Evolutionary conservation across 2,888 invertebrate species (phyloP).

Genomic region (Polia nebulosa): DNA sequence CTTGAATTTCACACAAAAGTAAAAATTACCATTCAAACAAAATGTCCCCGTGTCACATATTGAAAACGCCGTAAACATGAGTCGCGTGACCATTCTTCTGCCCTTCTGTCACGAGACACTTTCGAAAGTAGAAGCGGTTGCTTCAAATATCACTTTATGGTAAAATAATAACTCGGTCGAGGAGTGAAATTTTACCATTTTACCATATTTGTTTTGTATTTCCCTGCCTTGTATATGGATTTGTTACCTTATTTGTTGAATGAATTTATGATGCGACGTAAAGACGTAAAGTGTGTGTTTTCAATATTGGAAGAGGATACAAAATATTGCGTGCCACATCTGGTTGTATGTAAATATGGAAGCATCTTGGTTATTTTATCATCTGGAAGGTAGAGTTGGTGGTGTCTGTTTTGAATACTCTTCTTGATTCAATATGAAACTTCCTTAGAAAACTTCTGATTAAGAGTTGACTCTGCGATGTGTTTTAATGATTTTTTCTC

Average conservation of each 20-base stretch:
- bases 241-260: conserved; percentile 48
- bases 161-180: conserved; percentile 59
- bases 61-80: conserved; percentile 57
- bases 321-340: conserved; percentile 19
- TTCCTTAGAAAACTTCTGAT: neutral
- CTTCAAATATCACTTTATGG: conserved; percentile 66
- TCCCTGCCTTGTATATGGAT: conserved; percentile 26
- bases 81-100: conserved; percentile 71
- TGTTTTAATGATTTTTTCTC: too few relatives aligned
- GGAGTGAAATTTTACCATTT: conserved; percentile 53
- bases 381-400: neutral
- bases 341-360: conserved; percentile 6
- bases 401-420: conserved; percentile 1
- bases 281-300: conserved; percentile 23
- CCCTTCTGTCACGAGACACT: conserved; percentile 64
- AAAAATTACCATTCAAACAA: conserved; percentile 35
- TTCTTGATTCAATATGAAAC: neutral
- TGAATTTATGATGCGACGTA: conserved; percentile 29
- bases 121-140: conserved; percentile 67
- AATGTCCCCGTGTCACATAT: conserved; percentile 55
- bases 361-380: conserved; percentile 9
- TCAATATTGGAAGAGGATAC: conserved; percentile 17
- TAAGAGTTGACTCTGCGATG: neutral
- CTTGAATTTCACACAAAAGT: neutral
- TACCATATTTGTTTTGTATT: conserved; percentile 34